Conservation (phyloP, 2,113 vertebrate genomes). For the Boulengeromyrus knoepffleri region DNA sequence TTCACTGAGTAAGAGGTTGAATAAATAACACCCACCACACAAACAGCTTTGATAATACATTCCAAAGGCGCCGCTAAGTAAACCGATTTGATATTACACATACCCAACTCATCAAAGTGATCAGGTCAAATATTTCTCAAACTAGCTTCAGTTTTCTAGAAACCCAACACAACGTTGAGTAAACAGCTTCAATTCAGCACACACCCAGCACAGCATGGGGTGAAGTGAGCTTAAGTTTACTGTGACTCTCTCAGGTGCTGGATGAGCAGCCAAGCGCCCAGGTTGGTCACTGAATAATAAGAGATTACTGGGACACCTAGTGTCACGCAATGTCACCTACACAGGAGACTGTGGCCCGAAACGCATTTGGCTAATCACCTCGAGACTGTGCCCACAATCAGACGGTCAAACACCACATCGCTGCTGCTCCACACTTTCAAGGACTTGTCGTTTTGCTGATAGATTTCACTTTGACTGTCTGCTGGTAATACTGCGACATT, state of each 20-base stretch:
- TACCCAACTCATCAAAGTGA: neutral
- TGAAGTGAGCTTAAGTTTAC: neutral
- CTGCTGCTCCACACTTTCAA: neutral
- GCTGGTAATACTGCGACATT: neutral
- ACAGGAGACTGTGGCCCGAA: neutral
- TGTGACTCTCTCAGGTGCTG: neutral
- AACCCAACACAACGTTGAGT: neutral
- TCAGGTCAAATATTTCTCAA: too few relatives aligned
- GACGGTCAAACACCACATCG: neutral
- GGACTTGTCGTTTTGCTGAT: neutral
- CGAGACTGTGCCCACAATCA: neutral
- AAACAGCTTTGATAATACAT: too few relatives aligned
- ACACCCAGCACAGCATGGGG: neutral
- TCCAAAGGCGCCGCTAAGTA: neutral
- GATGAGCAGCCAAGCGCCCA: neutral
- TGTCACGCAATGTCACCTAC: neutral
- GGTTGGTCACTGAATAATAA: neutral
- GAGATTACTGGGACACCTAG: neutral
- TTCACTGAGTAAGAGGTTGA: neutral
- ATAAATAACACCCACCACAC: too few relatives aligned
- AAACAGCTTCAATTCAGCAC: neutral
- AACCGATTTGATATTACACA: neutral
- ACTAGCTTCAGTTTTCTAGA: too few relatives aligned
- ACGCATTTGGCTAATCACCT: neutral
- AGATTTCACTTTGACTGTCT: neutral